phyloP scores from a whole-genome alignment of 2,888 invertebrate species.

The Seladonia tumulorum region DNA sequence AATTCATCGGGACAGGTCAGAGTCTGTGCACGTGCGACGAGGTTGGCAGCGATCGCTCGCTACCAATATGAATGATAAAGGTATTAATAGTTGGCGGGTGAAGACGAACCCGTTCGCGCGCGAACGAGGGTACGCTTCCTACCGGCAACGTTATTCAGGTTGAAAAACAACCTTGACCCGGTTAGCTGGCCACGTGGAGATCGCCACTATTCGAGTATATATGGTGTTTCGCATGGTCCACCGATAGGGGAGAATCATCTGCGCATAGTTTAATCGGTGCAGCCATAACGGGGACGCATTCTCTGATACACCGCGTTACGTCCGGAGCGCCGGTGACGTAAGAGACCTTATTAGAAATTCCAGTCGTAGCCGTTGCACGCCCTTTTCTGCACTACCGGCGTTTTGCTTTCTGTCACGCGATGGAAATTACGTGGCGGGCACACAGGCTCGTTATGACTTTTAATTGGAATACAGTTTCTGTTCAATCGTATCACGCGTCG shows the following conservation, averaged over 20 bases:
- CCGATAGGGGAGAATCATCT: conserved; percentile 16
- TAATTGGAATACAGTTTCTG: not conserved
- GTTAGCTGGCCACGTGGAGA: conserved; percentile 45
- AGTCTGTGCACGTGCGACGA: not conserved
- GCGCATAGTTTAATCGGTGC: conserved; percentile 23
- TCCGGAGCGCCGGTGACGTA: conserved; percentile 34
- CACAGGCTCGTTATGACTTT: conserved; percentile 5
- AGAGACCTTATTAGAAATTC: conserved; percentile 48
- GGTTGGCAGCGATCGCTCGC: conserved; percentile 23
- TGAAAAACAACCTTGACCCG: conserved; percentile 74
- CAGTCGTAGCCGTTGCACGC: conserved; percentile 22
- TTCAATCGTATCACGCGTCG: not conserved
- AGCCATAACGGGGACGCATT: conserved; percentile 42
- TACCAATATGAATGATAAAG: conserved; percentile 35
- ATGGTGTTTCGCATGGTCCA: conserved; percentile 24
- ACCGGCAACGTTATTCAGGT: conserved; percentile 43
- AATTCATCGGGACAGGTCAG: conserved; percentile 18
- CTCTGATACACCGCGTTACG: conserved; percentile 18
- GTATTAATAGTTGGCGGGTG: conserved; percentile 23
- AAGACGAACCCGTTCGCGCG: not conserved
- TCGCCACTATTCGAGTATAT: conserved; percentile 46
- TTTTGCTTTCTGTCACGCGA: conserved; percentile 45
- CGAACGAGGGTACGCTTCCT: conserved; percentile 16
- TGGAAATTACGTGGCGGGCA: not conserved
- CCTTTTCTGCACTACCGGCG: conserved; percentile 40